Evolutionary conservation across 2,888 invertebrate genomes (phyloP), one percentile per base, ranked within the genome.

Genomic region (Pristionchus entomophagus): DNA sequence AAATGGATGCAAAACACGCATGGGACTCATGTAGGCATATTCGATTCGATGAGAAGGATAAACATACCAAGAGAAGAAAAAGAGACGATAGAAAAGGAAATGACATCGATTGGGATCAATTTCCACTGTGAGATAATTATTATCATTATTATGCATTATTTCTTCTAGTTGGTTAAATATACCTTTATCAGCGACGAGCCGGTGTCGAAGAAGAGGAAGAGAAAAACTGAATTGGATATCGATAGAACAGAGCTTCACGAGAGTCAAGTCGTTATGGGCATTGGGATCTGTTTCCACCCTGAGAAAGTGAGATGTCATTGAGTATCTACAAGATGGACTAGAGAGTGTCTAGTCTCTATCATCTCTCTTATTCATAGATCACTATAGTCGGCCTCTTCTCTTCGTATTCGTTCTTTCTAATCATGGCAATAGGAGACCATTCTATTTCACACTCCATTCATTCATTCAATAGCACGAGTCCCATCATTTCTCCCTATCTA

Each of bases 1-100:
- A 56, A 91, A 86, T 26, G 91, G 91, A 87, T 91, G 91, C 45
- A 14, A 81, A 45, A 38, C 35, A 56, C 29, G 81, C 26, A 8
- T 81, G 56, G 53, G 53, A 81, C 14, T 35, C 81, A n/a, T 81
- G 81, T 14, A 81, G n/a, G 38, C 81, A 81, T 29, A 56, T 81
- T 53, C 32, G 81, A 53, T 56, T 81, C 38, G 81, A 56, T n/a
- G 81, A 53, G 38, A 81, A 26, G 22, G 38, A 35, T 14, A 35
- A 26, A 56, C 29, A n/a, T 6, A 26, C 78, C 2, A 69, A 69
- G 69, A 53, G 35, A n/a, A 81, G 45, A 38, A 53, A 35, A 19
- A 49, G 29, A 17, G 80, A 80, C 14, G 80, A 51, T 12, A 65
- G n/a, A n/a, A n/a, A 32, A 35, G 26, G 78, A 78, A 49, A 78